Conservation (phyloP, 2,797 vertebrate species). For the Crenichthys baileyi region DNA sequence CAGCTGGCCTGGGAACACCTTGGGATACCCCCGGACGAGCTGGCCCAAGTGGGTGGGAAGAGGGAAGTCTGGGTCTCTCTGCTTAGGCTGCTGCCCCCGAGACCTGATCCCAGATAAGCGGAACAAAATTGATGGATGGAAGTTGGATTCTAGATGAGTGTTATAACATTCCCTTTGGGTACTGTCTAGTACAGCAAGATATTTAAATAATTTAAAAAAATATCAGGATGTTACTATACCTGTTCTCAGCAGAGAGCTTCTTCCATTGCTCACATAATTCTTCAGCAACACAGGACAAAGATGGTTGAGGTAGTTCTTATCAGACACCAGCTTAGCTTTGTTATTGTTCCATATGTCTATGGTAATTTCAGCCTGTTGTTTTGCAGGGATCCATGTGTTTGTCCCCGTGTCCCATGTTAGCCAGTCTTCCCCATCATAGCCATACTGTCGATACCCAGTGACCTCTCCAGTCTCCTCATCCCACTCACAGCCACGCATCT, state of each 20-base stretch:
- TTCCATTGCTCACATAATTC: constrained; percentile 14
- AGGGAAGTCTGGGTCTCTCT: too few species aligned
- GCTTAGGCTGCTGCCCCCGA: too few species aligned
- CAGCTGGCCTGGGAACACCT: too few species aligned
- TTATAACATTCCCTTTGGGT: too few species aligned
- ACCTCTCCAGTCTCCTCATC: too few species aligned
- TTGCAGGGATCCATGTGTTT: constrained; percentile 13
- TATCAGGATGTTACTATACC: constrained; percentile 38
- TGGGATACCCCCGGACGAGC: too few species aligned
- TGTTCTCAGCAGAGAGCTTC: constrained; percentile 45
- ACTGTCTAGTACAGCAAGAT: not conserved
- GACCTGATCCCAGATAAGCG: too few species aligned
- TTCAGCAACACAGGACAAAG: not conserved
- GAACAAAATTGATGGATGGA: too few species aligned
- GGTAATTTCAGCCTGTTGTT: constrained; percentile 13
- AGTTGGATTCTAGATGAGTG: too few species aligned
- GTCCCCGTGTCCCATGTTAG: not conserved
- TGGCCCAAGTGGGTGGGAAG: too few species aligned
- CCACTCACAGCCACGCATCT: too few species aligned
- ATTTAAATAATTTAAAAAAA: not conserved
- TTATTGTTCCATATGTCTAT: constrained; percentile 23
- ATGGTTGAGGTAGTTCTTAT: not conserved
- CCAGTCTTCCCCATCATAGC: constrained; percentile 10
- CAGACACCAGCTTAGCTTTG: accelerated
- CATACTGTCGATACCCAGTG: not conserved